A percentile compares a stretch with the other conserved stretches of the same genome.
phyloP scores from a whole-genome alignment of 2,888 invertebrate species.

The Cosmia pyralina region DNA sequence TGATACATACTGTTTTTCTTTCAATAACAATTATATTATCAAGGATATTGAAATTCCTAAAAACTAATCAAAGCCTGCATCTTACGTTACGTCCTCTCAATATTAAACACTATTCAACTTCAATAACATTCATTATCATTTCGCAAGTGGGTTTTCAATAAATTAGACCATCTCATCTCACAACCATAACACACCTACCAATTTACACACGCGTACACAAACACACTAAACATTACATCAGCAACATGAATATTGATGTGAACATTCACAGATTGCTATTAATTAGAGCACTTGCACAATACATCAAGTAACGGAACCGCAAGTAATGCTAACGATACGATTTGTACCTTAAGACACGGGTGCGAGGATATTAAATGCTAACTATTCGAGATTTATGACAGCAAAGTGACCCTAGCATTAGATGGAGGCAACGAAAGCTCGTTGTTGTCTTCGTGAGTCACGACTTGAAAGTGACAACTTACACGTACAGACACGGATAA shows the following conservation, averaged over 20 bases:
- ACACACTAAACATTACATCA: slow-evolving; percentile 38
- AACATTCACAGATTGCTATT: slow-evolving; percentile 48
- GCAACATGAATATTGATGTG: slow-evolving; percentile 46
- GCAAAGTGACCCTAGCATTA: slow-evolving; percentile 69
- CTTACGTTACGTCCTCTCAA: neutral
- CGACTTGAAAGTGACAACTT: slow-evolving; percentile 85
- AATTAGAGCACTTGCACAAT: slow-evolving; percentile 60
- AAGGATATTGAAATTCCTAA: neutral
- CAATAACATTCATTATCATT: slow-evolving; percentile 8
- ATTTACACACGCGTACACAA: slow-evolving; percentile 29
- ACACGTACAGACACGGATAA: slow-evolving; percentile 73
- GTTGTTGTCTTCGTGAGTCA: slow-evolving; percentile 81
- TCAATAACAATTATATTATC: neutral
- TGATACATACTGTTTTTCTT: neutral
- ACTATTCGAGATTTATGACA: slow-evolving; percentile 76
- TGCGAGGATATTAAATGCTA: slow-evolving; percentile 71
- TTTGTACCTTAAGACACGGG: slow-evolving; percentile 57
- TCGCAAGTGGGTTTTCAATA: slow-evolving; percentile 25
- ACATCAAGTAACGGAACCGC: slow-evolving; percentile 40
- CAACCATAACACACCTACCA: neutral
- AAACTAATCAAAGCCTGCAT: neutral
- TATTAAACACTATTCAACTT: slow-evolving; percentile 14
- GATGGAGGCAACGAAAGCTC: slow-evolving; percentile 77
- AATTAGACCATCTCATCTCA: slow-evolving; percentile 33
- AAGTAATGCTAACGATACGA: slow-evolving; percentile 40